These are phyloP conservation scores for Ianthella basta DNA, from an alignment of 37 sponge, comb jelly and placozoan species.

Conservation along the genomic window DNA sequence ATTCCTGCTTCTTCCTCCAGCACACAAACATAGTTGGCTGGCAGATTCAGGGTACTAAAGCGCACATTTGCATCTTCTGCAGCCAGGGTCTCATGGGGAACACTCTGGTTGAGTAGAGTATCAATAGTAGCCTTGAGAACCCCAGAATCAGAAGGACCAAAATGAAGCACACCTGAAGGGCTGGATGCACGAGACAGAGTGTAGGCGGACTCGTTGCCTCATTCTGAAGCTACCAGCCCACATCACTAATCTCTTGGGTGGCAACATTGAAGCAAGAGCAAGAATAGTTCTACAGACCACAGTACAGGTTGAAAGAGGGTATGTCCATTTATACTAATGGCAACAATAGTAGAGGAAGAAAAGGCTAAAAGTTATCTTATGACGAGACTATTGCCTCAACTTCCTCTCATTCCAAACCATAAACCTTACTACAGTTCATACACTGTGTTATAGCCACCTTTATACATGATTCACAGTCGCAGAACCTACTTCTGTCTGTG, in stretches of 20 bases:
- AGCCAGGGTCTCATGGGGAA: conserved; percentile 42
- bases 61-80: conserved; percentile 44
- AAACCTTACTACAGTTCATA: too few species aligned
- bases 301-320: too few species aligned
- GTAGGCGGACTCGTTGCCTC: not conserved
- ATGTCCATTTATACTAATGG: too few species aligned
- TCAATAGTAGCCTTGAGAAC: not conserved
- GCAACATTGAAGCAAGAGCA: too few species aligned
- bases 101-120: conserved; percentile 4
- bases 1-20: conserved; percentile 69
- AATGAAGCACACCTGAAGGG: conserved; percentile 54
- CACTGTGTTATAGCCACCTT: too few species aligned
- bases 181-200: conserved; percentile 33
- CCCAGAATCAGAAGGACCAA: conserved; percentile 41
- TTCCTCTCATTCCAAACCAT: too few species aligned
- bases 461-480: not conserved
- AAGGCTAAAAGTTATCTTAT: too few species aligned
- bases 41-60: conserved; percentile 62
- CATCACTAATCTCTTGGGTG: too few species aligned
- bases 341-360: too few species aligned
- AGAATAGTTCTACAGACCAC: too few species aligned
- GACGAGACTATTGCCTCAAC: too few species aligned
- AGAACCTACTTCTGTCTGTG: not conserved
- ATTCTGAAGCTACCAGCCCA: not conserved
- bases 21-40: conserved; percentile 57